Base-by-base conservation (phyloP, 2,888 invertebrate species). In the Cephus pulcher region DNA sequence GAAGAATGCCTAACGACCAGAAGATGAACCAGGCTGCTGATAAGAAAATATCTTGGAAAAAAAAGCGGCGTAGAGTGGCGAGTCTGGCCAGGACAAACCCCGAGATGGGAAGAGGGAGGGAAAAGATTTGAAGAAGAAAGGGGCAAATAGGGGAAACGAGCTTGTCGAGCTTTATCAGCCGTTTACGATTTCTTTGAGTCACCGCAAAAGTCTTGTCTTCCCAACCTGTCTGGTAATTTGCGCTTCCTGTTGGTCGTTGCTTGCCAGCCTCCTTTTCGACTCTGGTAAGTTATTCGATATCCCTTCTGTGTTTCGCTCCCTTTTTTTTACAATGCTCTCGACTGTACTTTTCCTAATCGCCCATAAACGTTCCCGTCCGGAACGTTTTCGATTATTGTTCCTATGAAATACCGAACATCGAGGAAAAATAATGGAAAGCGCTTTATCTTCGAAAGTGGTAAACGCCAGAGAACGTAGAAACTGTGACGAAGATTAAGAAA, bases 1-100 rank as follows among this genome's bases (percentile, higher is more conserved):
- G 80, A 83, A 84, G 86, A 87, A 86, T 86, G 81, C 82, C 82
- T 84, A 88, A 89, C 85, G 87, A 87, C 87, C 84, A 83, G 82
- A 87, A 87, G 86, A 88, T 82, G 85, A 88, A 84, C 81, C 82
- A 80, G 76, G 79, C 76, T 79, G 75, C 82, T 84, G 87, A 89
- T 87, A 87, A 87, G 85, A 82, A 81, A 30, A 74, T 34, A 30
- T 34, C 74, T n/a, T 35, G 30, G 12, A 4, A 34, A 34, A 68
- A 34, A 34, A 34, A 34, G 74, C 69, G 70, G 71, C 68, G 75
- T 73, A 69, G 69, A 56, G 73, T 73, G 74, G 76, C 73, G 68
- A 37, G 78, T 32, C 73, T 30, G 12, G n/a, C 34, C 71, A 30
- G 73, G 56, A 73, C 69, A 32, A 75, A 33, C 11, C 23, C 12